phyloP scores from a whole-genome alignment of 2,113 vertebrate species.

The Rhea americana region DNA sequence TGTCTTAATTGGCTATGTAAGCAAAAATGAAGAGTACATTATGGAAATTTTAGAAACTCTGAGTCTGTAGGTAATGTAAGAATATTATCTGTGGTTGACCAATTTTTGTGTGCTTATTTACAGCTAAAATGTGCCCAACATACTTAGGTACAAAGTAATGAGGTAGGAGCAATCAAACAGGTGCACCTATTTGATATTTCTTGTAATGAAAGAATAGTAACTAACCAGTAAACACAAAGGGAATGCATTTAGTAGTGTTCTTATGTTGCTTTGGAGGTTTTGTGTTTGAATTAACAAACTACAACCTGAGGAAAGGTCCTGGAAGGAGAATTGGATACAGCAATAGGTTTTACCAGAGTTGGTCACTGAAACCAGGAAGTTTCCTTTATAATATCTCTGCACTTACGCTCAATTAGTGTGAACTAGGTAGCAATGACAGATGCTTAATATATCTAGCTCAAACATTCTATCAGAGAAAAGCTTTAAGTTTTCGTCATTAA shows the following conservation, averaged over 20 bases:
- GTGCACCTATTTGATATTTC: background rate
- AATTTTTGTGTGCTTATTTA: conserved; percentile 6
- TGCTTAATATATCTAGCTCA: background rate
- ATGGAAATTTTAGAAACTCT: background rate
- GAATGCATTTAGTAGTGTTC: background rate
- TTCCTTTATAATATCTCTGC: background rate
- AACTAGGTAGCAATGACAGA: background rate
- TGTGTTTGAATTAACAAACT: background rate
- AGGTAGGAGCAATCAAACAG: background rate
- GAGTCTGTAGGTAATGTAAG: background rate
- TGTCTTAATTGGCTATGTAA: background rate
- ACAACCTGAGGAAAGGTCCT: background rate
- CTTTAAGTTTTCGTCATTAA: background rate
- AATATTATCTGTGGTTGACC: background rate
- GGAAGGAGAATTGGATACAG: background rate
- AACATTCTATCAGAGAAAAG: background rate
- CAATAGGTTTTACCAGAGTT: background rate
- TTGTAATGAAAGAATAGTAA: background rate
- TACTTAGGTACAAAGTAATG: background rate
- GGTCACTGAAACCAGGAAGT: background rate
- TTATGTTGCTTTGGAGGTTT: background rate
- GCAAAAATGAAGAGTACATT: background rate
- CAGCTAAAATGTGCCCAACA: background rate
- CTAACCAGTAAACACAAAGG: background rate
- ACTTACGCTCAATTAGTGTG: background rate